These are phyloP conservation scores for Gymnocypris eckloni DNA, from an alignment of 2,797 vertebrate genomes.

Conservation along the genomic window DNA sequence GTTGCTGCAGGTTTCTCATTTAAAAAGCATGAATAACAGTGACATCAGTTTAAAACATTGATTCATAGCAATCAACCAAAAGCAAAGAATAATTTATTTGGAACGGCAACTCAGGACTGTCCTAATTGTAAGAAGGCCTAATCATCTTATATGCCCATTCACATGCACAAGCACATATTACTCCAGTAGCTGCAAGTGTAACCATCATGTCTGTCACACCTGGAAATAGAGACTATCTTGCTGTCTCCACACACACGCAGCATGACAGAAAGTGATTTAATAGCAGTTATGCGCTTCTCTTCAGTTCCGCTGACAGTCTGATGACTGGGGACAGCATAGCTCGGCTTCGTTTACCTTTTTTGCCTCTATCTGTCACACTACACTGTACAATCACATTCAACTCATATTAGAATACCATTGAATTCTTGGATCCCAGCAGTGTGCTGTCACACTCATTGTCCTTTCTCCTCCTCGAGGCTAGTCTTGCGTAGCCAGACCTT, in stretches of 20 bases:
- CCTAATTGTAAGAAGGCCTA: not conserved
- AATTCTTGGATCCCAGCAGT: slow-evolving; percentile 33
- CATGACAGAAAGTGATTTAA: slow-evolving; percentile 39
- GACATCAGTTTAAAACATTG: slow-evolving; percentile 8
- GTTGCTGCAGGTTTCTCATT: not conserved
- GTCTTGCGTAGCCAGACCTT: no score
- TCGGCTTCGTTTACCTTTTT: slow-evolving; percentile 39
- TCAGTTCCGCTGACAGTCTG: slow-evolving; percentile 25
- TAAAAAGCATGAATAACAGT: not conserved
- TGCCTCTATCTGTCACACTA: slow-evolving; percentile 33
- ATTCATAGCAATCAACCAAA: not conserved
- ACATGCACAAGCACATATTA: not conserved
- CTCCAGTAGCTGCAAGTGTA: slow-evolving; percentile 13
- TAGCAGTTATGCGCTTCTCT: slow-evolving; percentile 26
- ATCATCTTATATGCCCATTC: not conserved
- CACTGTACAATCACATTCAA: slow-evolving; percentile 38
- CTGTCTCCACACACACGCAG: not conserved
- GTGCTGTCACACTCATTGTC: slow-evolving; percentile 36
- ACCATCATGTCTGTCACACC: slow-evolving; percentile 39
- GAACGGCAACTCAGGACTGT: not conserved
- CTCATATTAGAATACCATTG: slow-evolving; percentile 22
- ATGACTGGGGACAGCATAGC: slow-evolving; percentile 29
- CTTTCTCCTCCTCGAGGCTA: slow-evolving; percentile 41
- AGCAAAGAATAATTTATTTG: not conserved
- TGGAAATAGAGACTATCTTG: slow-evolving; percentile 37